A percentile compares a stretch with the other conserved stretches of the same genome.
phyloP scores from a whole-genome alignment of 2,797 vertebrate genomes.

The Microctenopoma steveboyesi region DNA sequence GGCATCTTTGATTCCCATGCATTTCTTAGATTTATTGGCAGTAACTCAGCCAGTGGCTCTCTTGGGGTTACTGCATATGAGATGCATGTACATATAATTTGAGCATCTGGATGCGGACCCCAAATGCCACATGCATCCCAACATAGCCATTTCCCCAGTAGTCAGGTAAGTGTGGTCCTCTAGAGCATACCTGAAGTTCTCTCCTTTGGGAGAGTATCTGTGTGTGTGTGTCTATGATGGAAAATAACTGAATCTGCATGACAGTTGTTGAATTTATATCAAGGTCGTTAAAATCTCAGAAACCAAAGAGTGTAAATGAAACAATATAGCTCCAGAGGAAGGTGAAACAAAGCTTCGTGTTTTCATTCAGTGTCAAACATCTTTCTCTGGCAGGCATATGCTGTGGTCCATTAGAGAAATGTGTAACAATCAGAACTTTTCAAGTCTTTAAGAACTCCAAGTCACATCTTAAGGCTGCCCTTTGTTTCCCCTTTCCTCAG shows the following conservation, averaged over 20 bases:
- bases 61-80: conserved; percentile 13
- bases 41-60: conserved; percentile 27
- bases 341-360: conserved; percentile 18
- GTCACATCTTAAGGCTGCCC: background rate
- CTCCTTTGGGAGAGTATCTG: conserved; percentile 11
- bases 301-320: background rate
- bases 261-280: conserved; percentile 5
- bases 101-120: conserved; percentile 32
- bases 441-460: too few relatives aligned
- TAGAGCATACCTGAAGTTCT: background rate
- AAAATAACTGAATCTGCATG: conserved; percentile 9
- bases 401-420: conserved; percentile 14
- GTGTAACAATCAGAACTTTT: conserved; percentile 13
- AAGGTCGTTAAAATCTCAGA: conserved; percentile 4
- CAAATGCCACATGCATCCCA: conserved; percentile 26
- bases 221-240: conserved; percentile 8
- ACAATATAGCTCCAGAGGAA: conserved; percentile 2
- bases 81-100: conserved; percentile 28
- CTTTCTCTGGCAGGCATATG: conserved; percentile 20
- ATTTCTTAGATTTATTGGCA: conserved; percentile 51
- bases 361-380: conserved; percentile 16
- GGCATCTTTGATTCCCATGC: conserved; percentile 33
- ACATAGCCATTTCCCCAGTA: conserved; percentile 18
- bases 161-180: conserved; percentile 14
- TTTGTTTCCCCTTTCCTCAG: background rate